Percentiles rank a stretch among this genome's conserved stretches.
These are phyloP conservation scores for Trachelus troglodyta DNA, from an alignment of 2,888 invertebrate genomes.

Conservation along the genomic window DNA sequence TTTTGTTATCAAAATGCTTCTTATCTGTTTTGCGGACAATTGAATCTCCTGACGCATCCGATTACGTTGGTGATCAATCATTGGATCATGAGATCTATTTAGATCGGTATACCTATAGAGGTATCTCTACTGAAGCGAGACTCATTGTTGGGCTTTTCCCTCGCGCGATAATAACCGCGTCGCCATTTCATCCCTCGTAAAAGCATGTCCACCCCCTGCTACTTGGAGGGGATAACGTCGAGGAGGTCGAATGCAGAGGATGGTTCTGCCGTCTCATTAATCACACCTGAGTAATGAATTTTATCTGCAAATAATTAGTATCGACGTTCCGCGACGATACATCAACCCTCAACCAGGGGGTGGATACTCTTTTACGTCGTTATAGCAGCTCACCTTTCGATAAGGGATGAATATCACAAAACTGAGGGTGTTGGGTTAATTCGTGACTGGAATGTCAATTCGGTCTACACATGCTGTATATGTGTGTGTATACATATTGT, in stretches of 20 bases:
- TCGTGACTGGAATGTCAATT: not conserved
- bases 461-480: not conserved
- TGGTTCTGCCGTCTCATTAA: slow-evolving; percentile 35
- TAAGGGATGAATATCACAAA: not conserved
- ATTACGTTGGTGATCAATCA: not conserved
- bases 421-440: not conserved
- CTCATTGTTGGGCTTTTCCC: slow-evolving; percentile 4
- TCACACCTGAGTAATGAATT: slow-evolving; percentile 49
- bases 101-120: not conserved
- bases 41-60: not conserved
- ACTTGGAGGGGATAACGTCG: not conserved
- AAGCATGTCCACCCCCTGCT: not conserved
- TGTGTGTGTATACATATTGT: not conserved
- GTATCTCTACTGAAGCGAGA: not conserved
- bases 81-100: not conserved
- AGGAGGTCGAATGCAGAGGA: slow-evolving; percentile 24
- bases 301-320: slow-evolving; percentile 52
- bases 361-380: not conserved
- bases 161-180: not conserved
- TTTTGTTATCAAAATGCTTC: not conserved
- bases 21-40: not conserved
- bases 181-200: slow-evolving; percentile 3
- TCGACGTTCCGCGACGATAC: slow-evolving; percentile 40
- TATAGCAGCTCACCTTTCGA: not conserved
- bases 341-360: slow-evolving; percentile 25